A percentile compares a stretch with the other conserved stretches of the same genome.
Evolutionary conservation across 2,113 vertebrate genomes (phyloP).

Genomic region (Thunnus thynnus): DNA sequence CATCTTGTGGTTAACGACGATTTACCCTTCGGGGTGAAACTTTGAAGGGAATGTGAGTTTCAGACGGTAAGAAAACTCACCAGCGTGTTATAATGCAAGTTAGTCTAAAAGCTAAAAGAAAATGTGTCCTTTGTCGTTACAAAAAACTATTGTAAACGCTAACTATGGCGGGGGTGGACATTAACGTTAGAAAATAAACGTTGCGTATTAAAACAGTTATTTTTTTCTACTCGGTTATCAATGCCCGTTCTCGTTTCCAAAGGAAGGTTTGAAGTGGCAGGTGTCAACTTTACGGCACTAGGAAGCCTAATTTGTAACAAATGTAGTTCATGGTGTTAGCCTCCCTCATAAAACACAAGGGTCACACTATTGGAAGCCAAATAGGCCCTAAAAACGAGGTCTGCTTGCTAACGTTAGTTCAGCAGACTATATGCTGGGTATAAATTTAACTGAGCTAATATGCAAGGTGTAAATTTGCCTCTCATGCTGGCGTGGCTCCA

Average conservation of each 20-base stretch:
- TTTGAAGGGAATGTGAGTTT: background rate
- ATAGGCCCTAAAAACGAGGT: slow-evolving; percentile 30
- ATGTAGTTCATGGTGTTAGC: slow-evolving; percentile 71
- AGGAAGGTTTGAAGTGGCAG: slow-evolving; percentile 76
- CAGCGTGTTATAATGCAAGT: too few relatives aligned
- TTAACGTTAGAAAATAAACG: slow-evolving; percentile 14
- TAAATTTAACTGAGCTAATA: background rate
- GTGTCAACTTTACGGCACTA: slow-evolving; percentile 76
- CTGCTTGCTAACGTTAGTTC: slow-evolving; percentile 13
- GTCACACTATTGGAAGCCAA: slow-evolving; percentile 54
- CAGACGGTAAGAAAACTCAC: background rate
- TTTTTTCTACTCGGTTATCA: slow-evolving; percentile 20
- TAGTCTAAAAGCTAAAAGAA: background rate
- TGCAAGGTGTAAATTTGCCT: slow-evolving; percentile 40
- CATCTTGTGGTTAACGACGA: slow-evolving; percentile 47
- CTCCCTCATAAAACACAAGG: slow-evolving; percentile 65
- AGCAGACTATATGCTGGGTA: background rate
- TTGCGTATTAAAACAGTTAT: background rate
- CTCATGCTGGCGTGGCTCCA: slow-evolving; percentile 3
- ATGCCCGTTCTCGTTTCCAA: slow-evolving; percentile 19
- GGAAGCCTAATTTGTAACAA: slow-evolving; percentile 80
- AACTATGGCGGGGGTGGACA: background rate
- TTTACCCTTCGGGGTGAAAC: too few relatives aligned
- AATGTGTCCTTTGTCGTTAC: too few relatives aligned
- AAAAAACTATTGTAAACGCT: too few relatives aligned